Conservation (phyloP, 2,797 vertebrate genomes). For the Enteromius paludinosus region DNA sequence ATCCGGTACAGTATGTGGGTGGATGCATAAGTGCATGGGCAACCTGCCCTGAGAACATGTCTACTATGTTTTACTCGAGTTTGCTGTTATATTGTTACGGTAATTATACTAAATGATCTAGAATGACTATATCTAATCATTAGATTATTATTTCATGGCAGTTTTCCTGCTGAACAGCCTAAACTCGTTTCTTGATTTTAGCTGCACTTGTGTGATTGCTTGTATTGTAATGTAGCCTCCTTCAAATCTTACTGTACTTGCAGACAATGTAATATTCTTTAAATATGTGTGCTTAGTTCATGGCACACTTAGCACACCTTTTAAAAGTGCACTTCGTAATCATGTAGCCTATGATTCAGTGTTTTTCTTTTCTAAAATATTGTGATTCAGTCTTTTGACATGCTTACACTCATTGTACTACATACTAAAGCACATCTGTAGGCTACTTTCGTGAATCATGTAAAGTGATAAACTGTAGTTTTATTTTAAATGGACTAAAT, state of each 20-base stretch:
- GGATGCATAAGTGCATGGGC: not conserved
- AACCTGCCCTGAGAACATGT: not conserved
- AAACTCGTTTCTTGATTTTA: not conserved
- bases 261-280: not conserved
- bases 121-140: not conserved
- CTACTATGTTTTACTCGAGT: not conserved
- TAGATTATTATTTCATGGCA: too few relatives aligned
- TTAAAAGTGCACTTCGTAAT: not conserved
- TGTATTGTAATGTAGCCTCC: not conserved
- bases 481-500: not conserved
- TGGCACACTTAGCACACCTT: not conserved
- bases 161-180: not conserved
- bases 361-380: not conserved
- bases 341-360: not conserved
- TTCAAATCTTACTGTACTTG: not conserved
- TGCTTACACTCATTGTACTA: not conserved
- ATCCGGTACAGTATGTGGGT: slow-evolving; percentile 59
- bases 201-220: not conserved
- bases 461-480: not conserved
- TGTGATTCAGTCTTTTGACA: not conserved
- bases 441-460: not conserved
- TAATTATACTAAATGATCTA: not conserved
- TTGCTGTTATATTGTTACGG: not conserved
- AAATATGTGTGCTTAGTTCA: not conserved
- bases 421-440: not conserved